These are phyloP conservation scores for Mimachlamys varia DNA, from an alignment of 2,888 invertebrate genomes.

Conservation along the genomic window DNA sequence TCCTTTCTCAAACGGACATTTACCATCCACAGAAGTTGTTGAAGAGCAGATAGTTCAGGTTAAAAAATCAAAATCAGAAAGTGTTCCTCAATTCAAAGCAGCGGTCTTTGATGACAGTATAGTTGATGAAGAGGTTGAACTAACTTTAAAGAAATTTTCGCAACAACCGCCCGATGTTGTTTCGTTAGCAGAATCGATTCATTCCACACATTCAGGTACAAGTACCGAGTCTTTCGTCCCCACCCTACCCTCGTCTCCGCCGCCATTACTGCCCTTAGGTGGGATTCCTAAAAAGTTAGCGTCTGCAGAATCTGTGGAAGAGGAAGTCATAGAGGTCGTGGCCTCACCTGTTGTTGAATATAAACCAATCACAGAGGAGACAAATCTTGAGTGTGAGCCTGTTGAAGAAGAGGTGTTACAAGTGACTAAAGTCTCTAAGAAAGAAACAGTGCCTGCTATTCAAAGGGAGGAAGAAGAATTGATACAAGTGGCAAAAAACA, in stretches of 20 bases:
- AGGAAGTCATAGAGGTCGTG: conserved; percentile 47
- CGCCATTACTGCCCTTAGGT: conserved; percentile 6
- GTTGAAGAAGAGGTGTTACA: conserved; percentile 42
- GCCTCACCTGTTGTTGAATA: conserved; percentile 40
- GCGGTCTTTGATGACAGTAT: not conserved
- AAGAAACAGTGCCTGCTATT: not conserved
- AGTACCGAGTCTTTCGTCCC: conserved; percentile 5
- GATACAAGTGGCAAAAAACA: conserved; percentile 35
- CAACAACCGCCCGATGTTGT: not conserved
- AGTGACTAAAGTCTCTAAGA: conserved; percentile 22
- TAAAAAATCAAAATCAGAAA: conserved; percentile 21
- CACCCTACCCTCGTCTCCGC: not conserved
- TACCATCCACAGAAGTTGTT: not conserved
- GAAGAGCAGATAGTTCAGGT: conserved; percentile 19
- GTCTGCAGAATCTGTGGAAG: conserved; percentile 40
- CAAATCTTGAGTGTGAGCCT: not conserved
- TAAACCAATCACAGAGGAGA: conserved; percentile 40
- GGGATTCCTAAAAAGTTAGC: conserved; percentile 21
- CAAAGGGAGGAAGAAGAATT: no score
- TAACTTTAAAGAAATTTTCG: not conserved
- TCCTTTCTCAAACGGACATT: not conserved
- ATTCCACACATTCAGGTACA: conserved; percentile 29
- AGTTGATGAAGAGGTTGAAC: conserved; percentile 16
- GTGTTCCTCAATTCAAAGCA: not conserved
- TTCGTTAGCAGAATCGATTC: not conserved